These are phyloP conservation scores for Drosophila willistoni DNA, from an alignment of 1,140 invertebrate genomes.

Conservation along the genomic window DNA sequence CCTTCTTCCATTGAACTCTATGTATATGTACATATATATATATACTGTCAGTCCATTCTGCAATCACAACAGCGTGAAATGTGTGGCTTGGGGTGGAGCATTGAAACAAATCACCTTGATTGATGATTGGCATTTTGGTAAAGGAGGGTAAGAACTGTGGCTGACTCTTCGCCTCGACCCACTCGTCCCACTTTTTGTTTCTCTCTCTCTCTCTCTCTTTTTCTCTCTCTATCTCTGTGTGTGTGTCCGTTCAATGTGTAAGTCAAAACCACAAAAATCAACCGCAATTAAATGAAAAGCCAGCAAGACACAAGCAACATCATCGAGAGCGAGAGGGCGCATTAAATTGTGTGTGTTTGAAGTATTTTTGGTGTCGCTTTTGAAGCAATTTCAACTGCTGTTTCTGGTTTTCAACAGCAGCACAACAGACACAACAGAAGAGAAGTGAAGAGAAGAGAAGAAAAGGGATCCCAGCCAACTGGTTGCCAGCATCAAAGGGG, in stretches of 20 bases:
- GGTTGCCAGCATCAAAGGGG: constrained; percentile 46
- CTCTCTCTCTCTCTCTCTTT: constrained; percentile 17
- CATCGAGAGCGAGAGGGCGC: constrained; percentile 20
- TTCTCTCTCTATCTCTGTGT: background rate
- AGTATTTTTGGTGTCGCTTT: constrained; percentile 37
- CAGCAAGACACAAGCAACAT: constrained; percentile 29
- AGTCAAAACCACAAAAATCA: constrained; percentile 75
- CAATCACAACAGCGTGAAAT: constrained; percentile 78
- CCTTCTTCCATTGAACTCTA: background rate
- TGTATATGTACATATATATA: background rate
- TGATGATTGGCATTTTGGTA: constrained; percentile 80
- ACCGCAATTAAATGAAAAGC: constrained; percentile 80
- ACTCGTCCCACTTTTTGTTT: no score
- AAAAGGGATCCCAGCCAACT: constrained; percentile 18
- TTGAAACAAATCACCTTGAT: constrained; percentile 81
- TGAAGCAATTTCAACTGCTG: constrained; percentile 47
- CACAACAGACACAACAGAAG: constrained; percentile 20
- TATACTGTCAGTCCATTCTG: constrained; percentile 66
- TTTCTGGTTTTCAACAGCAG: constrained; percentile 35
- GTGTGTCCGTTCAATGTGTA: constrained; percentile 25
- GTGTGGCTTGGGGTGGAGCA: constrained; percentile 68
- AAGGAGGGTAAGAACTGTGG: constrained; percentile 23
- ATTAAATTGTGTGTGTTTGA: constrained; percentile 29
- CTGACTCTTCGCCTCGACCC: background rate
- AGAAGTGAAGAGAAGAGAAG: background rate